These are phyloP conservation scores for Eunapius fragilis DNA, from an alignment of 37 sponge, comb jelly and placozoan genomes.

Conservation along the genomic window DNA sequence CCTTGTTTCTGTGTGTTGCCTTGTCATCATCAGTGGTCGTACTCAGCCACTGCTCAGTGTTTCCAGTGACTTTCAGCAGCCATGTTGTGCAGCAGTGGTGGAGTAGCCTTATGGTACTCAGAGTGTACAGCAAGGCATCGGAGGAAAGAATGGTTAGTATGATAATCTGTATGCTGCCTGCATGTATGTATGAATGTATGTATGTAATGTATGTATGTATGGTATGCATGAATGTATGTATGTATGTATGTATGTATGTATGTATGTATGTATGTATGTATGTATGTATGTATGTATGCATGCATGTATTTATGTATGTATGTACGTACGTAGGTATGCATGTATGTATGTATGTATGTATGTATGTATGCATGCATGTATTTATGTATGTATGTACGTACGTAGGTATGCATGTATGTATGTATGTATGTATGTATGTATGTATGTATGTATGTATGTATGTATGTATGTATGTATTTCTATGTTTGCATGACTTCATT, in stretches of 20 bases:
- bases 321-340: not conserved
- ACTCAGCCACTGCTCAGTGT: constrained; percentile 69
- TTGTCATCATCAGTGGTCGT: constrained; percentile 40
- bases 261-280: too few species aligned
- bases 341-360: not conserved
- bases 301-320: not conserved
- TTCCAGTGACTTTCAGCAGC: constrained; percentile 55
- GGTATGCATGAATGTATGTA: too few species aligned
- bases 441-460: not conserved
- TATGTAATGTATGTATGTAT: not conserved
- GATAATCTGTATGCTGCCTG: too few species aligned
- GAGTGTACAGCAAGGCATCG: constrained; percentile 48
- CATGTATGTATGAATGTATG: not conserved
- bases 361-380: too few species aligned
- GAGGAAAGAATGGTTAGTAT: constrained; percentile 56
- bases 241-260: too few species aligned
- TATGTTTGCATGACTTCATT: not conserved
- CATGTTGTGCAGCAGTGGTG: constrained; percentile 53
- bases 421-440: too few species aligned
- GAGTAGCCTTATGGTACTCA: constrained; percentile 44
- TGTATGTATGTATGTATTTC: not conserved
- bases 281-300: not conserved
- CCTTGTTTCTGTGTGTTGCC: not conserved
- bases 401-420: too few species aligned
- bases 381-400: not conserved